phyloP scores from a whole-genome alignment of 30 jellyfish, hydroid and myxozoan species.

The Turritopsis dohrnii region DNA sequence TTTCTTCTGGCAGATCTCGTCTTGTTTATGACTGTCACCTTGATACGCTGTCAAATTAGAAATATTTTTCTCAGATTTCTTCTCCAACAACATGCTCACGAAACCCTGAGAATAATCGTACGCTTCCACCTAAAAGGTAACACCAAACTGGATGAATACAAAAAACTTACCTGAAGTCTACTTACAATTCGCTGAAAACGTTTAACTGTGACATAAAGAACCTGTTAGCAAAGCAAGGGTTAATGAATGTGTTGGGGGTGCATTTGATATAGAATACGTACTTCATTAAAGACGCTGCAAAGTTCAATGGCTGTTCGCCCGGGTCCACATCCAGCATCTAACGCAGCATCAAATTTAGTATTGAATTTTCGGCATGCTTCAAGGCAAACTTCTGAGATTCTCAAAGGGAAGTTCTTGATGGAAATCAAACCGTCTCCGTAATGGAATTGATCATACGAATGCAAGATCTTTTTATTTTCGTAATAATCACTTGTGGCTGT shows the following conservation, averaged over 20 bases:
- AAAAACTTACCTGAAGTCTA: background rate
- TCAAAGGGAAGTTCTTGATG: slow-evolving; percentile 23
- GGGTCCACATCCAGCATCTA: slow-evolving; percentile 41
- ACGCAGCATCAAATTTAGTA: slow-evolving; percentile 17
- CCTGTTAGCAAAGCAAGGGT: no score
- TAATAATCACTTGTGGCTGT: slow-evolving; percentile 21
- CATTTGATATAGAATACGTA: background rate
- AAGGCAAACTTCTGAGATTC: slow-evolving; percentile 25
- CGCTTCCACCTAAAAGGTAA: slow-evolving; percentile 12
- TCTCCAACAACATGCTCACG: background rate
- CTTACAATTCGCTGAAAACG: no score
- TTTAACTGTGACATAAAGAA: no score
- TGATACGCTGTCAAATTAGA: slow-evolving; percentile 1
- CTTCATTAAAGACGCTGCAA: background rate
- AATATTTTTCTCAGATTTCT: background rate
- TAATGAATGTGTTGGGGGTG: no score
- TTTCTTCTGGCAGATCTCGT: slow-evolving; percentile 12
- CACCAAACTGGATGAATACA: background rate
- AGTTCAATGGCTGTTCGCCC: slow-evolving; percentile 38
- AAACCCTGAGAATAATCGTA: slow-evolving; percentile 34
- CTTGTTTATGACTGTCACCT: slow-evolving; percentile 30
- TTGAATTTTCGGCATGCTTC: slow-evolving; percentile 14
- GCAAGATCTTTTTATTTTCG: slow-evolving; percentile 25
- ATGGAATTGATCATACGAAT: slow-evolving; percentile 25
- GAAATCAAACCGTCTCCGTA: slow-evolving; percentile 25